Percentiles rank a stretch among this genome's conserved stretches.
Evolutionary conservation across 2,888 invertebrate genomes (phyloP).

Genomic region (Diplazon laetatorius): DNA sequence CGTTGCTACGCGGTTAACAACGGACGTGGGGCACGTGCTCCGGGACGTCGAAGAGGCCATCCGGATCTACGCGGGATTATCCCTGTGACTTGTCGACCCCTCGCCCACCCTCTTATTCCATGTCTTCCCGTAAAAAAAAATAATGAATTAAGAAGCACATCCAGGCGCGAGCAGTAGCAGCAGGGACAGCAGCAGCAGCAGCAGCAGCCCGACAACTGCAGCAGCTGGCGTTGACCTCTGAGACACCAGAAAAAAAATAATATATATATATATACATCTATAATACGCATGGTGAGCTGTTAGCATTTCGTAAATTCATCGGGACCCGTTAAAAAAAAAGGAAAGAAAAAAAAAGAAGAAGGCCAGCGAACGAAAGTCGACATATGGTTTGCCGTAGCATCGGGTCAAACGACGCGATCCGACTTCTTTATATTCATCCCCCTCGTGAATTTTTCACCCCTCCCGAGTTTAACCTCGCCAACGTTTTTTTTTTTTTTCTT

Average conservation of each 20-base stretch:
- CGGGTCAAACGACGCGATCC: conserved; percentile 59
- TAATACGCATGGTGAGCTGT: conserved; percentile 47
- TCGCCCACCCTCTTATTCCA: conserved; percentile 37
- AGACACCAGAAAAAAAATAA: conserved; percentile 43
- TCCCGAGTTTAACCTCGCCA: background rate
- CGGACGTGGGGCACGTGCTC: conserved; percentile 78
- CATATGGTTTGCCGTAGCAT: conserved; percentile 63
- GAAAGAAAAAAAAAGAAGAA: no score
- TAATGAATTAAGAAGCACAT: conserved; percentile 60
- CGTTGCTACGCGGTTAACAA: conserved; percentile 59
- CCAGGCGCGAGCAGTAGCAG: conserved; percentile 12
- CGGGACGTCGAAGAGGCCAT: conserved; percentile 25
- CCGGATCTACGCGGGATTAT: conserved; percentile 42
- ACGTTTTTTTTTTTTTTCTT: conserved; percentile 4
- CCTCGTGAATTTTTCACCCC: no score
- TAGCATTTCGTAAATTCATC: conserved; percentile 54
- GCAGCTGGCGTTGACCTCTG: conserved; percentile 76
- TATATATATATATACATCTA: no score
- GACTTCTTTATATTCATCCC: conserved; percentile 42
- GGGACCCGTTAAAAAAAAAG: conserved; percentile 26
- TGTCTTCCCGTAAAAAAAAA: conserved; percentile 24
- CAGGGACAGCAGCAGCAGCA: conserved; percentile 54
- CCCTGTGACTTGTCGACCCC: conserved; percentile 17
- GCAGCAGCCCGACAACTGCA: conserved; percentile 76
- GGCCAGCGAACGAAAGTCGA: conserved; percentile 39